phyloP scores from a whole-genome alignment of 2,113 vertebrate species.

The Aramus guarauna region DNA sequence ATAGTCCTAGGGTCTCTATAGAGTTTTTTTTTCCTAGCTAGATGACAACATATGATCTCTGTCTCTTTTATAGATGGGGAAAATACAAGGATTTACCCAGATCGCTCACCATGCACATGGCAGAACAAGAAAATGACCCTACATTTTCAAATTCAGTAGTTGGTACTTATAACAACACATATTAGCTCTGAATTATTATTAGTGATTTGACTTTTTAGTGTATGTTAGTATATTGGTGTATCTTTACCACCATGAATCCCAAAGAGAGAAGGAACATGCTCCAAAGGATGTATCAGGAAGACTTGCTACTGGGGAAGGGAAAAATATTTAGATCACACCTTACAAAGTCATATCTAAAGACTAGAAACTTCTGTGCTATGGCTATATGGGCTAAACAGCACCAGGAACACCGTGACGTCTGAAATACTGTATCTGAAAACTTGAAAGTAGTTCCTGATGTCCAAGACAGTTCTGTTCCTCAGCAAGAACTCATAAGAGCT shows the following conservation, averaged over 20 bases:
- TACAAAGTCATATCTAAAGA: background rate
- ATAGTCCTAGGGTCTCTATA: background rate
- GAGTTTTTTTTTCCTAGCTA: background rate
- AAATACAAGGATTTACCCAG: background rate
- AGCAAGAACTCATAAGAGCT: slow-evolving; percentile 55
- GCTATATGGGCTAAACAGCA: background rate
- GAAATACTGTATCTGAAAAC: background rate
- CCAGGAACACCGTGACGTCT: background rate
- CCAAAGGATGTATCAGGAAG: background rate
- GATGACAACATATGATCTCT: background rate
- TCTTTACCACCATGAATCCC: background rate
- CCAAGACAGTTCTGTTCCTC: background rate
- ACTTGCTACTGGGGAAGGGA: background rate
- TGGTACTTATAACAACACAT: background rate
- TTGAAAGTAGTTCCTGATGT: slow-evolving; percentile 4
- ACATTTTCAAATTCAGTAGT: background rate
- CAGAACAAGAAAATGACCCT: background rate
- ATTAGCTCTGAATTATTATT: background rate
- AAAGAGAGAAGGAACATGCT: background rate
- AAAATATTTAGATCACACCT: background rate
- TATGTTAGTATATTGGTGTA: background rate
- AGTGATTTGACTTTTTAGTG: background rate
- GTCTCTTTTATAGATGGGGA: background rate
- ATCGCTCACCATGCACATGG: background rate
- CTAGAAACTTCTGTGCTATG: background rate